phyloP scores from a whole-genome alignment of 2,113 vertebrate species.

The Morphnarchus princeps region DNA sequence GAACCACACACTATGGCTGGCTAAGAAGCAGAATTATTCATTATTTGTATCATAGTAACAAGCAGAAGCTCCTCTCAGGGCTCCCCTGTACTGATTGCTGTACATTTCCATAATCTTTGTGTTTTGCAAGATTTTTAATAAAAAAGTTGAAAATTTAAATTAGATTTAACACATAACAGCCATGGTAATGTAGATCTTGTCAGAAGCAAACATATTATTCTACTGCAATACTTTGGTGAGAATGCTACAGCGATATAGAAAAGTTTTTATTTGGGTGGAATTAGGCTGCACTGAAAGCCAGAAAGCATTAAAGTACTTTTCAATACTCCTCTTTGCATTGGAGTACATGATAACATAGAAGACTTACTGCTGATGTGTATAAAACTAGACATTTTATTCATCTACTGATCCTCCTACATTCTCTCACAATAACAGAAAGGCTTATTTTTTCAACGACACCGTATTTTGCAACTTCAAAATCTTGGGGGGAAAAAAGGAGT shows the following conservation, averaged over 20 bases:
- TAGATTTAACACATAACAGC: neutral
- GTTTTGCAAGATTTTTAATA: neutral
- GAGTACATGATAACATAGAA: neutral
- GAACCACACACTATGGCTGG: neutral
- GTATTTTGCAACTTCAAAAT: constrained; percentile 86
- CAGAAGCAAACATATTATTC: neutral
- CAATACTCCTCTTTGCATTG: neutral
- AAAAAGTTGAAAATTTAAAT: neutral
- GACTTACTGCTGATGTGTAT: neutral
- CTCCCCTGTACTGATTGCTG: neutral
- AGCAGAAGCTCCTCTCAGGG: neutral
- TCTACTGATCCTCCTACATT: neutral
- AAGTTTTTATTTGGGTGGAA: neutral
- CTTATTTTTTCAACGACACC: constrained; percentile 77
- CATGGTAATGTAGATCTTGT: neutral
- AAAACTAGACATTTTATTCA: neutral
- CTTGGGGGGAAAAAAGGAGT: constrained; percentile 65
- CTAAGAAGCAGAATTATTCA: neutral
- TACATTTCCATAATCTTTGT: neutral
- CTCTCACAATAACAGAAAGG: neutral
- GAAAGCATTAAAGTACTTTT: neutral
- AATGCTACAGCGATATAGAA: neutral
- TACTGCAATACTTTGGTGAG: neutral
- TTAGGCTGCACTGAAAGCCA: neutral
- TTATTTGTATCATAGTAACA: neutral